A percentile compares a stretch with the other conserved stretches of the same genome.
Evolutionary conservation across 2,888 invertebrate genomes (phyloP).

Genomic region (Lacanobia wlatinum): DNA sequence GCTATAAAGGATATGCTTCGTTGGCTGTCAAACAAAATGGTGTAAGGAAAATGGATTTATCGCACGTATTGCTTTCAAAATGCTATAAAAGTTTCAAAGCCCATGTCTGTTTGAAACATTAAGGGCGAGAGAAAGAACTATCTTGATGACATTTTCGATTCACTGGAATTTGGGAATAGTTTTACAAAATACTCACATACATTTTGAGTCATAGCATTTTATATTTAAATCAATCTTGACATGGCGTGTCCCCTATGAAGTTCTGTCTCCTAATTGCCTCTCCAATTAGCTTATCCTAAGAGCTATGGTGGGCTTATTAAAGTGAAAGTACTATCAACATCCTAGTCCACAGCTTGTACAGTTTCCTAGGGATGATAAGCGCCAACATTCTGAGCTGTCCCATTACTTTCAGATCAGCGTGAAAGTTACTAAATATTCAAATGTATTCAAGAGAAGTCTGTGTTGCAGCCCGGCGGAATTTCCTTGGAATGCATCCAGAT

Average conservation of each 20-base stretch:
- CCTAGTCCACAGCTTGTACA: not conserved
- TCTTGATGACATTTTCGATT: conserved; percentile 13
- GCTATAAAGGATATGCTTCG: conserved; percentile 48
- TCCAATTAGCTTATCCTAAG: conserved; percentile 10
- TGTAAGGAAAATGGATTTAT: conserved; percentile 51
- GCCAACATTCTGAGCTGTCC: conserved; percentile 18
- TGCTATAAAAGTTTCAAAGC: conserved; percentile 57
- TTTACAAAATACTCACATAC: not conserved
- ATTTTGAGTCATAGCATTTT: not conserved
- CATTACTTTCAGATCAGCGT: conserved; percentile 43
- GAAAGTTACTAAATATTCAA: conserved; percentile 51
- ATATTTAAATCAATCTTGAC: not conserved
- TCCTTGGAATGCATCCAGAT: conserved; percentile 42
- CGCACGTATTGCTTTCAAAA: conserved; percentile 48
- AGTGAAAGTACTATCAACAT: conserved; percentile 7
- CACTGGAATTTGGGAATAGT: conserved; percentile 11
- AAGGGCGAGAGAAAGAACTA: conserved; percentile 35
- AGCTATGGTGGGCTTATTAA: conserved; percentile 1
- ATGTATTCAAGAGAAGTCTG: conserved; percentile 37
- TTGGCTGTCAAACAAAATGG: conserved; percentile 42
- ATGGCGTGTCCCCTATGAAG: too few species aligned
- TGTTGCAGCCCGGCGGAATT: conserved; percentile 17
- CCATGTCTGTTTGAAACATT: conserved; percentile 50
- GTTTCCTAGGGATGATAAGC: conserved; percentile 21
- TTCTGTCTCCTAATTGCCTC: not conserved